These are phyloP conservation scores for Dasysyrphus albostriatus DNA, from an alignment of 2,888 invertebrate species.

Conservation along the genomic window DNA sequence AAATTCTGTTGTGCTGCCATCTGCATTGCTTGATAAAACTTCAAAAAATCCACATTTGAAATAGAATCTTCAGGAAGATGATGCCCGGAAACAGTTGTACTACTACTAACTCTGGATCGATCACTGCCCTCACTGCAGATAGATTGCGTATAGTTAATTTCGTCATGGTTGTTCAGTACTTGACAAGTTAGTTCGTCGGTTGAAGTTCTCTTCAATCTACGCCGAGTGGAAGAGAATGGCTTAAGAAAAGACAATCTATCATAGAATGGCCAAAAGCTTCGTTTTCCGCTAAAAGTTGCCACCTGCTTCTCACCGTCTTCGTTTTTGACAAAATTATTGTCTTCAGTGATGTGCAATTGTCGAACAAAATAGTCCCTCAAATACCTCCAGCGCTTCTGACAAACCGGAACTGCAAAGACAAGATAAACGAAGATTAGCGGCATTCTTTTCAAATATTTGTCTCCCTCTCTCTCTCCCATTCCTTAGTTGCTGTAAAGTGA, in stretches of 20 bases:
- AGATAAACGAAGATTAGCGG: constrained; percentile 59
- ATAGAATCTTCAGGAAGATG: constrained; percentile 28
- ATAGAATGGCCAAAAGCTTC: constrained; percentile 70
- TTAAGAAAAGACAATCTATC: constrained; percentile 64
- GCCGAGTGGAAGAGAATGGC: constrained; percentile 67
- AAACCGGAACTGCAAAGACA: constrained; percentile 76
- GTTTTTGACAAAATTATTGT: constrained; percentile 17
- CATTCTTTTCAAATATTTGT: constrained; percentile 60
- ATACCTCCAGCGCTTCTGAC: constrained; percentile 77
- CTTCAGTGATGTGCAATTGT: constrained; percentile 75
- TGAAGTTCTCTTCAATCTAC: constrained; percentile 45
- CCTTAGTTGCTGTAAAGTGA: constrained; percentile 58
- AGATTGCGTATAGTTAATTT: constrained; percentile 40
- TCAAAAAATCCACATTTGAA: constrained; percentile 62
- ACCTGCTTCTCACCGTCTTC: constrained; percentile 30
- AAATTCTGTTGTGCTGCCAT: constrained; percentile 65
- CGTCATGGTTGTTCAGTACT: constrained; percentile 45
- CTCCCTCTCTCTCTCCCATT: constrained; percentile 4
- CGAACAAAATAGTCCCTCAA: constrained; percentile 77
- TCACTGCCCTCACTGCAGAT: constrained; percentile 63
- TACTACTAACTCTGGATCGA: constrained; percentile 58
- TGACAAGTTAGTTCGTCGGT: constrained; percentile 29
- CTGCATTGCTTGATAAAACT: constrained; percentile 71
- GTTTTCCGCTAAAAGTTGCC: constrained; percentile 39
- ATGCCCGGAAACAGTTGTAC: constrained; percentile 46